Evolutionary conservation across 2,888 invertebrate species (phyloP), one percentile per base, ranked within the genome.

Genomic region (Scaptomyza tumidula): DNA sequence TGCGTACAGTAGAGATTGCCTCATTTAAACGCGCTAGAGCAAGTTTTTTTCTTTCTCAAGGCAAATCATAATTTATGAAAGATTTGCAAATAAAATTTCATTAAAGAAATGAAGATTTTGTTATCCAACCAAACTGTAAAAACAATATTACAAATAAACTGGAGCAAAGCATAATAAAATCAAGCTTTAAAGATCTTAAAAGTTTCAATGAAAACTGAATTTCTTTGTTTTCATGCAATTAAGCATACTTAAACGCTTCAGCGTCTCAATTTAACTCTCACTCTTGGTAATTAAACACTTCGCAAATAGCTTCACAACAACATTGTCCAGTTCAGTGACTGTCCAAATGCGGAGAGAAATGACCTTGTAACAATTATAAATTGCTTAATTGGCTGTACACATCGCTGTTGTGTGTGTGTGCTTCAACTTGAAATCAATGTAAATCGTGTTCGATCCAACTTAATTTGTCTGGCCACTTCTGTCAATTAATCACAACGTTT

Each of bases 401-500:
- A n/a, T n/a, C n/a, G n/a, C n/a, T 19, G 19, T 19, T 19, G 19
- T 19, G 19, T 19, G 19, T 19, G 19, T 6, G 39, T 27, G 52
- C 63, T 45, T 69, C 49, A 46, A 57, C 39, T 61, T 46, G 50
- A 64, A 70, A 78, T 86, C 78, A 73, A 75, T 80, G 55, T 65
- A 66, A 80, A 80, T 67, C 63, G 58, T 72, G 78, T 72, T 55
- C 55, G 56, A 84, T 86, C 78, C 80, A 75, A 58, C 76, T 77
- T 39, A 49, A 57, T 71, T 66, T 54, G 41, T 39, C 33, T 29
- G 14, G 59, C 56, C 56, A 59, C 45, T 67, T 57, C 24, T 52
- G 41, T 66, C 70, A 88, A 86, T 85, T 78, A 75, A 86, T 72
- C 71, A 86, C 16, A 85, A 63, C 72, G 77, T 73, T 76, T 87